A percentile compares a stretch with the other conserved stretches of the same genome.
Evolutionary conservation across 2,888 invertebrate genomes (phyloP).

Genomic region (Mimumesa dahlbomi): DNA sequence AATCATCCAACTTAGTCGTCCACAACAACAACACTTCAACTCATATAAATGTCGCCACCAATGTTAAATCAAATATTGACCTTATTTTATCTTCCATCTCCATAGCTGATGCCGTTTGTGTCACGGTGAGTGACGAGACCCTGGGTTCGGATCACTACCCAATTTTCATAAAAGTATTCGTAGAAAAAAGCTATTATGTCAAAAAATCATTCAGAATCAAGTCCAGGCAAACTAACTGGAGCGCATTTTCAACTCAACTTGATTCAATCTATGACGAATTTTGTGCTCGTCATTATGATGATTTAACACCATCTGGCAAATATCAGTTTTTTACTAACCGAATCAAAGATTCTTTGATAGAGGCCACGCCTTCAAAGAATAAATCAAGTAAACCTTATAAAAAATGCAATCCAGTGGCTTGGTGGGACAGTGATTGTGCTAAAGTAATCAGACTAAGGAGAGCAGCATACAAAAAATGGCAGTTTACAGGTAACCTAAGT

Average conservation of each 20-base stretch:
- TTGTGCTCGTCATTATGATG: not conserved
- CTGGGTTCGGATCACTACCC: slow-evolving; percentile 10
- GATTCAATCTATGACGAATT: not conserved
- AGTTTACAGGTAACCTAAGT: not conserved
- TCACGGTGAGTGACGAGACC: not conserved
- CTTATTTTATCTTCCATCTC: not conserved
- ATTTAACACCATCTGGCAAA: not conserved
- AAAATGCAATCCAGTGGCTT: not conserved
- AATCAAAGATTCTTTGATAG: not conserved
- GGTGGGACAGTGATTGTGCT: slow-evolving; percentile 3
- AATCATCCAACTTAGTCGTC: not conserved
- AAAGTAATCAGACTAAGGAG: not conserved
- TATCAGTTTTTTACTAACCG: not conserved
- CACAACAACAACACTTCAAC: not conserved
- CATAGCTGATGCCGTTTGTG: not conserved
- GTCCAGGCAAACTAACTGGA: slow-evolving; percentile 4
- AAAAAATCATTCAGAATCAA: slow-evolving; percentile 7
- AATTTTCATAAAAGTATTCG: not conserved
- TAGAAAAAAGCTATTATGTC: not conserved
- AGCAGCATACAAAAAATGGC: slow-evolving; percentile 1
- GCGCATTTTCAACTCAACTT: not conserved
- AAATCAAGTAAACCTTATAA: not conserved
- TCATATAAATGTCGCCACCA: not conserved
- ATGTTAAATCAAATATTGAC: slow-evolving; percentile 6
- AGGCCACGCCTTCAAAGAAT: not conserved